phyloP scores from a whole-genome alignment of 2,888 invertebrate genomes.

The Gnatocerus cornutus region DNA sequence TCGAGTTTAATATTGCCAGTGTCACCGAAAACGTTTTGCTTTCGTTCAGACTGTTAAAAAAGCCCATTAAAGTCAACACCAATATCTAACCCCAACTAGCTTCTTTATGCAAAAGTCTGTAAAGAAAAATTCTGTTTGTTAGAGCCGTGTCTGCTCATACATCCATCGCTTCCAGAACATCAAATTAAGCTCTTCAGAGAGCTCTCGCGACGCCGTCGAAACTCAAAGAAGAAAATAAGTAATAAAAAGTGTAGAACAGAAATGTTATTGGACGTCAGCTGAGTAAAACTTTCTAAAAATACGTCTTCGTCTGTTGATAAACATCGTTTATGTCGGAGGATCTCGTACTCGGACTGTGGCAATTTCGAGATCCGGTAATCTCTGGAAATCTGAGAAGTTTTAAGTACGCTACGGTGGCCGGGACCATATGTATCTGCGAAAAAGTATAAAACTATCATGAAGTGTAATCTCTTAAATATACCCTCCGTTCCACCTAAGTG shows the following conservation, averaged over 20 bases:
- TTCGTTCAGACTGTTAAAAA: too few relatives aligned
- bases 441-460: slow-evolving; percentile 62
- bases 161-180: neutral
- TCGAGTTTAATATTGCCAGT: too few relatives aligned
- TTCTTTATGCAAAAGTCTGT: slow-evolving; percentile 11
- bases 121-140: slow-evolving; percentile 10
- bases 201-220: neutral
- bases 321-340: slow-evolving; percentile 3
- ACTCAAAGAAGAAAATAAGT: slow-evolving; percentile 14
- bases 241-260: neutral
- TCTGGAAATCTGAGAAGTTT: slow-evolving; percentile 50
- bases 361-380: slow-evolving; percentile 20
- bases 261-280: slow-evolving; percentile 19
- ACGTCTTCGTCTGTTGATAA: slow-evolving; percentile 9
- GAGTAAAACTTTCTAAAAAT: slow-evolving; percentile 5
- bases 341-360: slow-evolving; percentile 9
- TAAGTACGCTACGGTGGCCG: slow-evolving; percentile 45
- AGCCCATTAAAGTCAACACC: slow-evolving; percentile 24
- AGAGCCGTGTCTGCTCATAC: neutral
- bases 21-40: too few relatives aligned
- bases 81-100: slow-evolving; percentile 8
- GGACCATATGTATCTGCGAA: slow-evolving; percentile 49
- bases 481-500: slow-evolving; percentile 64
- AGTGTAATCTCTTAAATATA: slow-evolving; percentile 67
- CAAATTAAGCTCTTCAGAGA: slow-evolving; percentile 11